Evolutionary conservation across 2,797 vertebrate genomes (phyloP), one percentile per base, ranked within the genome.

Genomic region (Graptemys geographica): DNA sequence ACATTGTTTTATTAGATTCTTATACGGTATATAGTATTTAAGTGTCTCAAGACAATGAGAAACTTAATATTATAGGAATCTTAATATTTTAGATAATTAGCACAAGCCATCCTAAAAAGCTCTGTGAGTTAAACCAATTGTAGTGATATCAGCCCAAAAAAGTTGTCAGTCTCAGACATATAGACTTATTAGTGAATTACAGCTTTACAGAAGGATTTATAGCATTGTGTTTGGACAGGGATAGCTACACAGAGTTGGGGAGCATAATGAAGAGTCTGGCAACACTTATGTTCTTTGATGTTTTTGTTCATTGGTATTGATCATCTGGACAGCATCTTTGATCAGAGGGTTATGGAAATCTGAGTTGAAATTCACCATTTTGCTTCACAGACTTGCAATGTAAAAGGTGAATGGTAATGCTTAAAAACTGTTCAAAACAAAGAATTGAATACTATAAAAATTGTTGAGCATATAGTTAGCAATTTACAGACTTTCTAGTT

Each of bases 311-410:
- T 90, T 90, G 23, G 2, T 93, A 55, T 88, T 92, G 90, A 89
- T 95, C 31, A 49, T 76, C 79, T 94, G 86, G 76, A 81, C 27
- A 25, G 44, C 57, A 91, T 90, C 86, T 96, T 92, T 96, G 84
- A 85, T 90, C 87, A 91, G 47, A 90, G 53, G 9, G 10, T 90
- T 88, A 44, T 53, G 59, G 52, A 53, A 83, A 23, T 78, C 65
- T 79, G 83, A 69, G 57, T 10, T 93, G 78, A 93, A 84, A 28
- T 41, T 41, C 41, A 41, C 41, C 41, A 41, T 41, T 41, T 41
- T 41, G 41, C 41, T 41, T 41, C 41, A 41, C 41, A 41, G 41
- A 41, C 41, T 41, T 41, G 41, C 41, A 41, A 41, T 41, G 41
- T 41, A 41, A 41, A 53, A 93, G 55, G 33, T 83, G 81, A 74